These are phyloP conservation scores for Acleris literana DNA, from an alignment of 2,888 invertebrate species.

Conservation along the genomic window DNA sequence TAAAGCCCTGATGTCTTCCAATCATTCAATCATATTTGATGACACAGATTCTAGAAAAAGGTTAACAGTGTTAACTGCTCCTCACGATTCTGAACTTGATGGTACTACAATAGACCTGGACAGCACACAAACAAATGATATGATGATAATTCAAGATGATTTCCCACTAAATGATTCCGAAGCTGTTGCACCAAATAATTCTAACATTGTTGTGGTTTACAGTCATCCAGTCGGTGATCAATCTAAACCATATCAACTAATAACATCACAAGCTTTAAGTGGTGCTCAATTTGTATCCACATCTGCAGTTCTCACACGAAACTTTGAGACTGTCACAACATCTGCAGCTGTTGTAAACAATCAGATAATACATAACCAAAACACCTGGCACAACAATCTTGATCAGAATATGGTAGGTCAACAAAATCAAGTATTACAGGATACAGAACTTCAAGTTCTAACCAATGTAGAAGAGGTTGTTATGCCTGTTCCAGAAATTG, in stretches of 20 bases:
- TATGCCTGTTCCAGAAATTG: constrained; percentile 42
- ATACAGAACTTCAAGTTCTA: constrained; percentile 44
- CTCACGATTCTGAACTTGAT: constrained; percentile 57
- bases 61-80: constrained; percentile 65
- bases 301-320: constrained; percentile 71
- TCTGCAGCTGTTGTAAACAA: constrained; percentile 76
- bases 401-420: constrained; percentile 49
- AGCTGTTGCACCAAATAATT: constrained; percentile 75
- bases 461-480: constrained; percentile 43
- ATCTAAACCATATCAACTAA: constrained; percentile 81
- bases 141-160: constrained; percentile 85
- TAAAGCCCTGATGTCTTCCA: constrained; percentile 72
- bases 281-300: constrained; percentile 68
- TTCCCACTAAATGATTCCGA: constrained; percentile 83
- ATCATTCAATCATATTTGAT: constrained; percentile 76
- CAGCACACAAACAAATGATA: constrained; percentile 81
- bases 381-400: constrained; percentile 63
- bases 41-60: constrained; percentile 67
- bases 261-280: constrained; percentile 65
- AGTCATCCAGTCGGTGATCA: constrained; percentile 84
- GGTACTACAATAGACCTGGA: constrained; percentile 69
- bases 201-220: constrained; percentile 86
- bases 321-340: constrained; percentile 71
- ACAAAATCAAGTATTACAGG: constrained; percentile 46
- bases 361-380: constrained; percentile 60